Base-by-base conservation (phyloP, 2,888 invertebrate genomes). In the Parnassius smintheus region DNA sequence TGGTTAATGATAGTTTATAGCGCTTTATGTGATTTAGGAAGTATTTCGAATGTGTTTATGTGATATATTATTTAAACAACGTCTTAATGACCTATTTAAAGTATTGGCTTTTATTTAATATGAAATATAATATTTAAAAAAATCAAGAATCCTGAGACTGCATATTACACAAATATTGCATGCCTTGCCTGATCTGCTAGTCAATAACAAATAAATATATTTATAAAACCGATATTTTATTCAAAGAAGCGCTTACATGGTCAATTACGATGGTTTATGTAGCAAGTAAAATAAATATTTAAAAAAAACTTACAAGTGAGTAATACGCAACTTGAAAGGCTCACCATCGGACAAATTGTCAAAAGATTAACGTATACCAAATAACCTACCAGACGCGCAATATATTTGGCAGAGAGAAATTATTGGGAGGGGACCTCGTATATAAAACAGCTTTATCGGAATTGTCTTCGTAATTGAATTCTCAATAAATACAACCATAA, bases 381-480 rank as follows among this genome's bases (percentile, higher is more conserved):
- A 59, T 35, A 50, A 51, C 59, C 63, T 13, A 46, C 63, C 56
- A 59, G 45, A 18, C 59, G n/a, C 18, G 49, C 59, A 56, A 56
- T 51, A 56, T 56, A 60, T 60, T 61, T 64, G 64, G 56, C 60
- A 60, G 59, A 60, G 64, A 64, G 25, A 60, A 64, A 64, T 59
- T 44, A 49, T 52, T 11, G 64, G 64, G 64, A 56, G 64, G 64
- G 49, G 56, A 60, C 46, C 52, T 60, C 60, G 59, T 60, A 64
- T 56, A 60, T 64, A 56, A 64, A 64, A 64, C 52, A 53, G 56
- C 64, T 64, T 64, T 64, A 64, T 64, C 60, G 49, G 60, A 53
- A 60, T 65, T 60, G 65, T 65, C 63, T 60, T 57, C 59, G 61
- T 64, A 67, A 67, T 67, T 67, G 65, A 61, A 67, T 65, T 67